A percentile compares a stretch with the other conserved stretches of the same genome.
These are phyloP conservation scores for Lepidocolaptes lacrymiger DNA, from an alignment of 2,797 vertebrate species.

Conservation along the genomic window DNA sequence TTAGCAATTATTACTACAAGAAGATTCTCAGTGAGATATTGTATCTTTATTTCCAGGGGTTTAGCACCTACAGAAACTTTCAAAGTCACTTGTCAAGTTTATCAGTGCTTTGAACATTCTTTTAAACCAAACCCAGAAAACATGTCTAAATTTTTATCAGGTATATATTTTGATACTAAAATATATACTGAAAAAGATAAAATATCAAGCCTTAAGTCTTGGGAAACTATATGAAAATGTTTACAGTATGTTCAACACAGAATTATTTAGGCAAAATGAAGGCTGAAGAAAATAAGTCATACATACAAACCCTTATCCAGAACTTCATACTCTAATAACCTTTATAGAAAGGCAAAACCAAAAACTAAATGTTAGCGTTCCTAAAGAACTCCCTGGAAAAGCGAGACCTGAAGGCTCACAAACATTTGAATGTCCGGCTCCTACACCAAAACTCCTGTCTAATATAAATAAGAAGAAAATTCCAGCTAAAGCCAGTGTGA, in stretches of 20 bases:
- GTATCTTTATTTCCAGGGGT: not conserved
- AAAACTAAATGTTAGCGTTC: not conserved
- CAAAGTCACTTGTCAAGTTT: not conserved
- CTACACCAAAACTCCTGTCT: not conserved
- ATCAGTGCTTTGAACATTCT: not conserved
- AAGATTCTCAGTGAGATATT: not conserved
- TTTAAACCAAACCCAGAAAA: not conserved
- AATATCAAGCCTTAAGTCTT: not conserved
- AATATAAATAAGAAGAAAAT: not conserved
- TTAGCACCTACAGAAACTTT: not conserved
- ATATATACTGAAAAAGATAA: not conserved
- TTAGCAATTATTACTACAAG: not conserved
- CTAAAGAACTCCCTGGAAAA: not conserved
- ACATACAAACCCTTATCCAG: not conserved
- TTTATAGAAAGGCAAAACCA: not conserved
- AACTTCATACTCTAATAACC: not conserved
- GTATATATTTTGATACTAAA: not conserved
- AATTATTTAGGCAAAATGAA: not conserved
- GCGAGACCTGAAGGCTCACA: not conserved
- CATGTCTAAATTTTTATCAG: not conserved
- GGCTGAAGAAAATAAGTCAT: not conserved
- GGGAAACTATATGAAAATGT: not conserved
- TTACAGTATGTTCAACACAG: not conserved
- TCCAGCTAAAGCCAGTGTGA: not conserved
- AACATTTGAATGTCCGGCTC: not conserved